Conservation (phyloP, 2,797 vertebrate species). For the Neopelma chrysocephalum region DNA sequence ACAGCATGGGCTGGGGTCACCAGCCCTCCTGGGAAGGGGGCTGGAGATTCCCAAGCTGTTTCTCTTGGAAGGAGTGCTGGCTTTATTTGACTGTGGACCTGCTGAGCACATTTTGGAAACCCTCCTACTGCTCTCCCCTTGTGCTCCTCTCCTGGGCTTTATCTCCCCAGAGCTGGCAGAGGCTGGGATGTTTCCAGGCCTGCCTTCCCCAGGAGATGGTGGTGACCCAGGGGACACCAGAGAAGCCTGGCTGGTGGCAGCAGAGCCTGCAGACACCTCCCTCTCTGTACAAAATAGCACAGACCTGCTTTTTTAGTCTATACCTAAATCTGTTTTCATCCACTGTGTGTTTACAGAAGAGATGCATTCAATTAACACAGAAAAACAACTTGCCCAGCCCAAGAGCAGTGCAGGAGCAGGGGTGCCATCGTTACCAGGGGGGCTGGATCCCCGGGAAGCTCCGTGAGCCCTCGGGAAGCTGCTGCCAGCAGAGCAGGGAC, state of each 20-base stretch:
- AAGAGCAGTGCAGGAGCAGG: neutral
- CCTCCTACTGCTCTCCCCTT: neutral
- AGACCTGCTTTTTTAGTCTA: neutral
- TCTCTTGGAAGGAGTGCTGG: neutral
- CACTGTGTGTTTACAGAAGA: neutral
- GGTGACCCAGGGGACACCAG: neutral
- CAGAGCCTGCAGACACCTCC: neutral
- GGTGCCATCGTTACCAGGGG: accelerated
- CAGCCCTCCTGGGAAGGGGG: neutral
- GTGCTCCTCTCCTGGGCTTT: neutral
- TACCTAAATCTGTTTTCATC: neutral
- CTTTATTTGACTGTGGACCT: neutral
- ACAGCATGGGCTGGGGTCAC: neutral
- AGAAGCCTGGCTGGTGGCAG: neutral
- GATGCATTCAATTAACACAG: neutral
- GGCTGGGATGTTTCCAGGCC: neutral
- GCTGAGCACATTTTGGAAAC: neutral
- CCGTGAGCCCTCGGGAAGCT: neutral
- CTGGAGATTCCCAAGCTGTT: neutral
- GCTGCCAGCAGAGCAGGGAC: neutral
- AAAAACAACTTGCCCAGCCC: neutral
- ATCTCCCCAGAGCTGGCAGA: neutral
- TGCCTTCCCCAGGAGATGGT: neutral
- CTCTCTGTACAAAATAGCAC: neutral
- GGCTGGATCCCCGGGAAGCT: neutral